Evolutionary conservation across 37 sponge, comb jelly and placozoan species (phyloP), one percentile per base, ranked within the genome.

Genomic region (Geodia barretti): DNA sequence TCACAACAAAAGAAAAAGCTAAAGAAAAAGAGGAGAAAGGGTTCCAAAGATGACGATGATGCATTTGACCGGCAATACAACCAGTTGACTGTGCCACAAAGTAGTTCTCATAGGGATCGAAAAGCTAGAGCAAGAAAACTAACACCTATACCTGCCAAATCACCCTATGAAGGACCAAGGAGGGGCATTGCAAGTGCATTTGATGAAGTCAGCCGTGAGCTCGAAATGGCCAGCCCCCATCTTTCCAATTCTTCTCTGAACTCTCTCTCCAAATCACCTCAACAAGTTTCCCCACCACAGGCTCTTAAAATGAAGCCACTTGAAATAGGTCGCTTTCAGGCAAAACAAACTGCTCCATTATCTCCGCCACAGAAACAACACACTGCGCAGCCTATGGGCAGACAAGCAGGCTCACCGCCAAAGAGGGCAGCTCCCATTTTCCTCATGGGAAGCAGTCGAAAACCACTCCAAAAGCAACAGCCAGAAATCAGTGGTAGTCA

Each of bases 181-280:
- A 5, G 33, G 26, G 32, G 7, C 1, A 3, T 11, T 54, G n/a
- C 26, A n/a, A 68, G 39, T 72, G 72, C 40, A 2, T 81, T 81
- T 60, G 60, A 47, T 83, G 77, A 84, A 70, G 17, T 39, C 7
- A 39, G 47, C 0, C 23, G 40, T 23, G 70, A 69, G 1, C 39
- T 77, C 1, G 71, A 80, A 29, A 31, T 28, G 0, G 58, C 2
- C 17, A 4, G 38, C 19, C 35, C 7, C 1, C 24, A 65, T 41
- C 14, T 39, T 28, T 59, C 67, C 1, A 41, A 64, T 19, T 75
- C 86, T 30, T 86, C 80, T 41, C 54, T 73, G 67, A 43, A 59
- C 32, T 72, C 86, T 17, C 80, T 80, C 14, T 74, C 80, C 7
- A 28, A 74, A 21, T 67, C 77, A 23, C 75, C 84, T 30, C 31